Evolutionary conservation across 2,888 invertebrate genomes (phyloP).

Genomic region (Eristalis intricaria): DNA sequence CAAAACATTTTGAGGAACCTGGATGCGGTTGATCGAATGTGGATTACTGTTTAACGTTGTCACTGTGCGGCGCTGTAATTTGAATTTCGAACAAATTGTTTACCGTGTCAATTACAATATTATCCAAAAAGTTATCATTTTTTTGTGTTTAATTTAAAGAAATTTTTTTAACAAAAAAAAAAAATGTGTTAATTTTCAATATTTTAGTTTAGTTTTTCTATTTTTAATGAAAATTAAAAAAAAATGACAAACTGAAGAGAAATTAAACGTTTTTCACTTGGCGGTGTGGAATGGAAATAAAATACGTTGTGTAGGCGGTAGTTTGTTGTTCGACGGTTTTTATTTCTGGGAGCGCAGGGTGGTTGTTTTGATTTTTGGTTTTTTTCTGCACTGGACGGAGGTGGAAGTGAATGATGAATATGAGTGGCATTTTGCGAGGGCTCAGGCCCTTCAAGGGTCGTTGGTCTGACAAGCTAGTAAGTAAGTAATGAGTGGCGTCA

Average conservation of each 20-base stretch:
- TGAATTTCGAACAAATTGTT: conserved; percentile 75
- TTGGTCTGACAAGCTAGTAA: too few species aligned
- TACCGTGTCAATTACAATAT: conserved; percentile 47
- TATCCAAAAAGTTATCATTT: conserved; percentile 40
- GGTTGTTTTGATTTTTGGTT: too few species aligned
- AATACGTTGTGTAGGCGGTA: background rate
- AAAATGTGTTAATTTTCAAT: conserved; percentile 22
- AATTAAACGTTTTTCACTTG: too few species aligned
- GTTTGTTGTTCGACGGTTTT: too few species aligned
- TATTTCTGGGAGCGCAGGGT: too few species aligned
- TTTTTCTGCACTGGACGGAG: too few species aligned
- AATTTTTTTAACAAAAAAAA: background rate
- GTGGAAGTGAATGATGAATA: too few species aligned
- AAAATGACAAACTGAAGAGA: too few species aligned
- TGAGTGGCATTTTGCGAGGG: too few species aligned
- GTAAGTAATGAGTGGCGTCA: too few species aligned
- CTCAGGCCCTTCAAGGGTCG: too few species aligned
- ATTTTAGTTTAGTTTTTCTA: conserved; percentile 27
- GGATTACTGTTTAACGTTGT: conserved; percentile 82
- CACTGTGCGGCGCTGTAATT: conserved; percentile 82
- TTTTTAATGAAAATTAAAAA: background rate
- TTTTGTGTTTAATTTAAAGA: conserved; percentile 54
- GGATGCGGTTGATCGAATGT: conserved; percentile 82
- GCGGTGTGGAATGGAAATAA: conserved; percentile 6
- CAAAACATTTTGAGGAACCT: conserved; percentile 82